phyloP scores from a whole-genome alignment of 2,888 invertebrate species.

The Pollenia amentaria region DNA sequence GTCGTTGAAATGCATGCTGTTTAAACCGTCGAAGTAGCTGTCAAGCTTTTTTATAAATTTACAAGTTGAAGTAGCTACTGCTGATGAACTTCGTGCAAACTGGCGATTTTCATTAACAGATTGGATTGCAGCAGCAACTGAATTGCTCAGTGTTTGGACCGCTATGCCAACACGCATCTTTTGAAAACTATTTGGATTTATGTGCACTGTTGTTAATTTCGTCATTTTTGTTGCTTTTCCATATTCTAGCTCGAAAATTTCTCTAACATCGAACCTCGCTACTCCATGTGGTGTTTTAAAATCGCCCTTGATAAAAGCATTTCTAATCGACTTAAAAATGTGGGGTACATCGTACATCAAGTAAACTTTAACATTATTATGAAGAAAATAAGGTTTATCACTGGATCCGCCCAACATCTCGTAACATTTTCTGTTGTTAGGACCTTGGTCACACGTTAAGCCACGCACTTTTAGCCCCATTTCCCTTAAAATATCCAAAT shows the following conservation, averaged over 20 bases:
- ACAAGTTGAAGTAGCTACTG: conserved; percentile 1
- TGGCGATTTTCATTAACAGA: not conserved
- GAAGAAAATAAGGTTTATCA: too few relatives aligned
- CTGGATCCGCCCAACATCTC: too few relatives aligned
- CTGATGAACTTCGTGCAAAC: not conserved
- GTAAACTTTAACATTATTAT: too few relatives aligned
- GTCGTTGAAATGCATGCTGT: not conserved
- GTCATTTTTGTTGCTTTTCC: conserved; percentile 27
- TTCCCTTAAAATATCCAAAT: too few relatives aligned
- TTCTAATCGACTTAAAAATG: not conserved
- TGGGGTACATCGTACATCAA: too few relatives aligned
- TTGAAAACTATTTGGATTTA: conserved; percentile 13
- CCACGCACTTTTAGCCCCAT: too few relatives aligned
- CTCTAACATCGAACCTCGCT: too few relatives aligned
- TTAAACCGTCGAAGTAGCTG: too few relatives aligned
- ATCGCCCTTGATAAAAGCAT: not conserved
- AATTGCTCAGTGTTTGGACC: not conserved
- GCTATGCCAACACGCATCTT: too few relatives aligned
- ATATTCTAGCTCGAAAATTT: conserved; percentile 5
- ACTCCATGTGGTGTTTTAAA: conserved; percentile 1
- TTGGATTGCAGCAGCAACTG: not conserved
- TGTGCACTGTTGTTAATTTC: too few relatives aligned
- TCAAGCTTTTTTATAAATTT: not conserved
- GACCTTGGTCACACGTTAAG: too few relatives aligned
- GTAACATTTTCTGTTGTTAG: too few relatives aligned